Percentiles rank a stretch among this genome's conserved stretches.
phyloP scores from a whole-genome alignment of 1,140 invertebrate genomes.

The Oncopodura yosiiana region DNA sequence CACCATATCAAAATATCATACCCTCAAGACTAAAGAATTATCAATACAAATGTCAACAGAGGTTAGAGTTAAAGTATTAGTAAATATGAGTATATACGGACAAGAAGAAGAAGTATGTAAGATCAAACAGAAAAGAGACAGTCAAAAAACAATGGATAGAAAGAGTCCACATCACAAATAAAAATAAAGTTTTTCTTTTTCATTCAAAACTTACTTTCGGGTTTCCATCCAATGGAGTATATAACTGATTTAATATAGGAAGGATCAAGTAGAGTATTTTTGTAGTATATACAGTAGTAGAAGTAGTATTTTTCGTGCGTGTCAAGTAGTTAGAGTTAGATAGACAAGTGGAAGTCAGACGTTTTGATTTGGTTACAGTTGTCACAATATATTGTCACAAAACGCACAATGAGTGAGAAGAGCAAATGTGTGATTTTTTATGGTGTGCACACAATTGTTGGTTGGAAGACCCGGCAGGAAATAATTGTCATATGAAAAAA shows the following conservation, averaged over 20 bases:
- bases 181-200: background rate
- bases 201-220: slow-evolving; percentile 34
- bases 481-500: no score
- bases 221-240: slow-evolving; percentile 33
- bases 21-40: no score
- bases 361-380: slow-evolving; percentile 6
- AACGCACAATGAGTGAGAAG: slow-evolving; percentile 16
- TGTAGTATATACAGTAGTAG: background rate
- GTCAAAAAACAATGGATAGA: background rate
- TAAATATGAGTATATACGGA: no score
- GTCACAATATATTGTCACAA: slow-evolving; percentile 15
- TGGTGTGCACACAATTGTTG: no score
- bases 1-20: no score
- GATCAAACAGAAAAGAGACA: background rate
- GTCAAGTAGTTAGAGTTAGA: background rate
- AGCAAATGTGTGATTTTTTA: no score
- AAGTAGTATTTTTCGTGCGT: no score
- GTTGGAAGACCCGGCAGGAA: no score
- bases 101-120: background rate
- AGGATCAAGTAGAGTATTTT: background rate
- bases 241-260: slow-evolving; percentile 38
- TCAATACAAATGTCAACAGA: no score
- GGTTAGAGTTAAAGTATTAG: no score
- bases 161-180: background rate
- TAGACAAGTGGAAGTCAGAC: background rate